Evolutionary conservation across 2,888 invertebrate species (phyloP), one percentile per base, ranked within the genome.

Genomic region (Lasioglossum malachurum): DNA sequence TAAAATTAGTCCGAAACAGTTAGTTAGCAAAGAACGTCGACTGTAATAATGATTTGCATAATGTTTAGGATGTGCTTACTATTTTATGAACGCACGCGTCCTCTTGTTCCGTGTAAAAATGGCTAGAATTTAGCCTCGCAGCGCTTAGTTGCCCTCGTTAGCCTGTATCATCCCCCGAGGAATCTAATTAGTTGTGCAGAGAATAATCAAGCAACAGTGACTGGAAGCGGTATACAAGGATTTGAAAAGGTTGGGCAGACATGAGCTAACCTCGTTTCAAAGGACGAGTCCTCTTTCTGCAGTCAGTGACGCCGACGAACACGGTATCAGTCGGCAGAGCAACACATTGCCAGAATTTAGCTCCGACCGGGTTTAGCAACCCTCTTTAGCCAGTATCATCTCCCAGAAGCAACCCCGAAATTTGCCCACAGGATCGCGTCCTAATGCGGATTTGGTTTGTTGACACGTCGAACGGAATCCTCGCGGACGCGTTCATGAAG

Each of bases 401-500:
- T 23, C 71, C 38, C 23, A 41, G 38, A 38, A 27, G 38, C 7
- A 14, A 57, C 19, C 64, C 38, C 41, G 23, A 46, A 78, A 84
- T 84, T 73, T 49, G 49, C 69, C 57, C 79, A 1, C 19, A 35
- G 73, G 46, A 53, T 67, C 67, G 8, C 16, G n/a, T 57, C 14
- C 41, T 76, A 77, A 80, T 80, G 53, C 79, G 67, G 46, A 79
- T 76, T 73, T 75, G 49, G 67, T 57, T 72, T 49, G 67, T 73
- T 77, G 35, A 60, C 78, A 23, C 64, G 69, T 41, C 49, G 23
- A 75, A 67, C 60, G 49, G 64, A 80, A 80, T 76, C 27, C 69
- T 46, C 31, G 57, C 16, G 27, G 44, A 49, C 14, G 77, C 72
- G 69, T 81, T 75, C 38, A 75, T 38, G 74, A 76, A 44, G 44